Evolutionary conservation across 2,113 vertebrate species (phyloP).

Genomic region (Hemibagrus wyckioides): DNA sequence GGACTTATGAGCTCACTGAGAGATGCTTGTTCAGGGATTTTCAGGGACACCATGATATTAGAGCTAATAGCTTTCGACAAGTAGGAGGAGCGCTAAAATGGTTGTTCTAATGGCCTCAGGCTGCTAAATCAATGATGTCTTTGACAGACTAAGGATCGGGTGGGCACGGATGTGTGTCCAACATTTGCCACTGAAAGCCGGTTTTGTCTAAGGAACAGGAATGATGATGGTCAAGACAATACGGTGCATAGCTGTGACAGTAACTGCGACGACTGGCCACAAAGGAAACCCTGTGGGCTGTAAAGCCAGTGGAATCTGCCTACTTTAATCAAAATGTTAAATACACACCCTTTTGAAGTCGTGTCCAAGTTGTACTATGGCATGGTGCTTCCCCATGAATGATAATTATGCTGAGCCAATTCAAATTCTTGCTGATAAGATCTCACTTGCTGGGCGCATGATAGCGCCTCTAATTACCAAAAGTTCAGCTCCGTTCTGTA

Average conservation of each 20-base stretch:
- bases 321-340: slow-evolving; percentile 32
- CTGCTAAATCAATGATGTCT: slow-evolving; percentile 52
- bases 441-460: slow-evolving; percentile 1
- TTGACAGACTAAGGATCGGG: slow-evolving; percentile 38
- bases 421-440: slow-evolving; percentile 17
- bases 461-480: not conserved
- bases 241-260: slow-evolving; percentile 49
- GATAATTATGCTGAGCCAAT: slow-evolving; percentile 10
- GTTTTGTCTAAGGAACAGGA: slow-evolving; percentile 30
- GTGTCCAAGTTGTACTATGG: not conserved
- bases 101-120: slow-evolving; percentile 52
- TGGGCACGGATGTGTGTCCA: slow-evolving; percentile 46
- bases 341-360: slow-evolving; percentile 33
- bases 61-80: slow-evolving; percentile 30
- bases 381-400: slow-evolving; percentile 15
- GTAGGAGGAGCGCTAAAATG: slow-evolving; percentile 40
- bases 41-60: slow-evolving; percentile 34
- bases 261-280: slow-evolving; percentile 52
- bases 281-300: slow-evolving; percentile 44
- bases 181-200: slow-evolving; percentile 45
- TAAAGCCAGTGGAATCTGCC: slow-evolving; percentile 33
- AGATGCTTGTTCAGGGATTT: slow-evolving; percentile 47
- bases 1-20: slow-evolving; percentile 18
- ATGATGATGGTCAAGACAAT: slow-evolving; percentile 35
- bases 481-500: slow-evolving; percentile 9